Evolutionary conservation across 2,888 invertebrate species (phyloP).

Genomic region (Heterodera filipjevi): DNA sequence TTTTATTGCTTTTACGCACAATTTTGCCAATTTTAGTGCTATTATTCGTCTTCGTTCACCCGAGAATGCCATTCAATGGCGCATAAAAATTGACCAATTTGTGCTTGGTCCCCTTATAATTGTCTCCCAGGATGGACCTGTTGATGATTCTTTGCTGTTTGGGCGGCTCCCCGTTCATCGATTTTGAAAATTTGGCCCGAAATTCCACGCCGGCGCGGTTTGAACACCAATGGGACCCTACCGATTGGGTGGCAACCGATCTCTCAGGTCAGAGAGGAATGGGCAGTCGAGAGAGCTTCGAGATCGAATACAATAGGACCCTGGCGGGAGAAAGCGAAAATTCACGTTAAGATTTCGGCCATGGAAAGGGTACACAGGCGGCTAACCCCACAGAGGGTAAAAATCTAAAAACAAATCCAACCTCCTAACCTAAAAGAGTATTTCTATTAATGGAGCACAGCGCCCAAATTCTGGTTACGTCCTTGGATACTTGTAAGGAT

Average conservation of each 20-base stretch:
- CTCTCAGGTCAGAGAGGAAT: slow-evolving; percentile 38
- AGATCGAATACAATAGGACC: too few species aligned
- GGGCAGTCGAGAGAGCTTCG: too few species aligned
- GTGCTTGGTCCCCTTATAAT: neutral
- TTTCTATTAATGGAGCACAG: too few species aligned
- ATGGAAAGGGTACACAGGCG: too few species aligned
- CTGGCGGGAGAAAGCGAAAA: too few species aligned
- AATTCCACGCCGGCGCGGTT: slow-evolving; percentile 24
- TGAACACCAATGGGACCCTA: slow-evolving; percentile 46
- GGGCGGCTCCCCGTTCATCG: slow-evolving; percentile 49
- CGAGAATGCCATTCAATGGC: neutral
- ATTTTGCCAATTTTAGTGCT: neutral
- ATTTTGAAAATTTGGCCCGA: slow-evolving; percentile 34
- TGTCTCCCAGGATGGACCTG: slow-evolving; percentile 26
- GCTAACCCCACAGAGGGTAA: too few species aligned
- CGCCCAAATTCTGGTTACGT: too few species aligned
- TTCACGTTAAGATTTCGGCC: too few species aligned
- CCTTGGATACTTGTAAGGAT: too few species aligned
- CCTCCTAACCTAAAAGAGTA: too few species aligned
- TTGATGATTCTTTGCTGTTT: slow-evolving; percentile 50
- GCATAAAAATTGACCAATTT: neutral
- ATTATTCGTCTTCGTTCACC: neutral
- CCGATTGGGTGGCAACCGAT: slow-evolving; percentile 51
- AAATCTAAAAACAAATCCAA: too few species aligned
- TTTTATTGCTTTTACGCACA: neutral